Evolutionary conservation across 1,140 invertebrate genomes (phyloP).

Genomic region (Macrobrachium nipponense): DNA sequence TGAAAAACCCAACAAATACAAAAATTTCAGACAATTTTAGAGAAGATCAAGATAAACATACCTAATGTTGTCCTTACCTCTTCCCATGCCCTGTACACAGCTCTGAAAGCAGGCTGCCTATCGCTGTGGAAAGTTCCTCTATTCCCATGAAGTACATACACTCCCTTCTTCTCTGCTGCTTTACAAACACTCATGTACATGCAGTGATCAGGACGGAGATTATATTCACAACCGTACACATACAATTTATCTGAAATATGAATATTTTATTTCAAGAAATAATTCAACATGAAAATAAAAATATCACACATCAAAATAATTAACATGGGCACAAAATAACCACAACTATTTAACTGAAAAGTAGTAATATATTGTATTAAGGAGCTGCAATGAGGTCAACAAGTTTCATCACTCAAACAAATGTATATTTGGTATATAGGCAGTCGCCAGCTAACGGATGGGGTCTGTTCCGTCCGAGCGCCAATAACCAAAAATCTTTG

Average conservation of each 20-base stretch:
- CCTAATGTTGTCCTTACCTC: constrained; percentile 68
- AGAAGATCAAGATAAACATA: not conserved
- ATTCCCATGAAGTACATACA: constrained; percentile 89
- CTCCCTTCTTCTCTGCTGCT: constrained; percentile 80
- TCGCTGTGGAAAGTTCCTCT: constrained; percentile 85
- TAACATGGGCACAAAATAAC: not conserved
- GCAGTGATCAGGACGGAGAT: constrained; percentile 94
- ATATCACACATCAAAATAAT: not conserved
- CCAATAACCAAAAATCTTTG: too few species aligned
- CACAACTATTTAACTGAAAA: too few species aligned
- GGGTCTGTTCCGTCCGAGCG: too few species aligned
- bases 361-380: too few species aligned
- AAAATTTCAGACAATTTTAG: too few species aligned
- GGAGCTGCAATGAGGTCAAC: too few species aligned
- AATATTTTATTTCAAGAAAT: constrained; percentile 3
- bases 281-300: not conserved
- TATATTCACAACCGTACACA: constrained; percentile 87
- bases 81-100: constrained; percentile 80
- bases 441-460: too few species aligned
- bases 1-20: too few species aligned
- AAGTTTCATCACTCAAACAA: too few species aligned
- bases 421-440: too few species aligned
- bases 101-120: constrained; percentile 88
- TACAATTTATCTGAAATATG: constrained; percentile 78
- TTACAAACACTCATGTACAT: constrained; percentile 89